phyloP scores from a whole-genome alignment of 2,888 invertebrate genomes.

The Osmoderma eremita region DNA sequence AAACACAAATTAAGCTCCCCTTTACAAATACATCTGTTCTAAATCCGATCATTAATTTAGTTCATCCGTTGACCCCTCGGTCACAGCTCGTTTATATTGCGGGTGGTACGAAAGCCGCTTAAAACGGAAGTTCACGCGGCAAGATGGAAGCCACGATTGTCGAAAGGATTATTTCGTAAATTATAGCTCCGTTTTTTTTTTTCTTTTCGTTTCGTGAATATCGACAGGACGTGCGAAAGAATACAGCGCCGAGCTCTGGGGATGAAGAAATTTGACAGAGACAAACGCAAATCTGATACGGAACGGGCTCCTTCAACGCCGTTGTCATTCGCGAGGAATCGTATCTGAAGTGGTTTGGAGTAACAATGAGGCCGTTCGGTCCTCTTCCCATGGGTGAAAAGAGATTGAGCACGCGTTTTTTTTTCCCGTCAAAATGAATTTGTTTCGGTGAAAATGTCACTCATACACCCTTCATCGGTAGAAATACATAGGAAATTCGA shows the following conservation, averaged over 20 bases:
- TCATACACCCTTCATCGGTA: neutral
- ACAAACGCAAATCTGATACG: slow-evolving; percentile 35
- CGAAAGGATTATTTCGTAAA: neutral
- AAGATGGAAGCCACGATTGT: slow-evolving; percentile 1
- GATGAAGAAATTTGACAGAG: slow-evolving; percentile 26
- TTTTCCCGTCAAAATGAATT: slow-evolving; percentile 16
- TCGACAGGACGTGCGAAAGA: slow-evolving; percentile 4
- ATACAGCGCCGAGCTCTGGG: neutral
- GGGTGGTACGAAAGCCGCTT: neutral
- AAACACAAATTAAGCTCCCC: no score
- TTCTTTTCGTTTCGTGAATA: no score
- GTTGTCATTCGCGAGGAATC: slow-evolving; percentile 18
- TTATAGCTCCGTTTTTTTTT: slow-evolving; percentile 25
- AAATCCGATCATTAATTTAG: slow-evolving; percentile 16
- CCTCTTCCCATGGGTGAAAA: neutral
- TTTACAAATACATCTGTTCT: neutral
- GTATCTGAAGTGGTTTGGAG: slow-evolving; percentile 21
- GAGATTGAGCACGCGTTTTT: slow-evolving; percentile 9
- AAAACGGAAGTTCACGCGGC: slow-evolving; percentile 22
- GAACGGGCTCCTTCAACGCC: slow-evolving; percentile 17
- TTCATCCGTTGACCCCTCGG: neutral
- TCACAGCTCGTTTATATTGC: slow-evolving; percentile 17
- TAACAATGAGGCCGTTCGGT: slow-evolving; percentile 20
- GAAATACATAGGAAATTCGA: no score
- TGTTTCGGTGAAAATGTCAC: slow-evolving; percentile 29